Evolutionary conservation across 2,113 vertebrate species (phyloP), one percentile per base, ranked within the genome.

Genomic region (Galeopterus variegatus): DNA sequence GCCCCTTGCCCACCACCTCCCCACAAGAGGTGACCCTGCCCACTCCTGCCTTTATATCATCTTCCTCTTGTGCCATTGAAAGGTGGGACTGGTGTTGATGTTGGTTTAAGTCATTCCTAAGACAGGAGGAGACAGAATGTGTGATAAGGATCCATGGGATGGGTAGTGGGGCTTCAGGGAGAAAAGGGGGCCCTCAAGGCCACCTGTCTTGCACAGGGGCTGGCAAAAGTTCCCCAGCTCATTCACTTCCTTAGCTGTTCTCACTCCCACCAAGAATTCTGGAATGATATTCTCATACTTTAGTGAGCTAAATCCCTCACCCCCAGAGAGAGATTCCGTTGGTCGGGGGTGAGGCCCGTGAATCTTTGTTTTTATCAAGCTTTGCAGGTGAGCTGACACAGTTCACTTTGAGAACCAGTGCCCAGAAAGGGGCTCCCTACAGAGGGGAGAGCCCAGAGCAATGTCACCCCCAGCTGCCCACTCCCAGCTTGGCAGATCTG

Each of bases 1-100:
- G 58, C 45, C 21, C 62, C 33, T 41, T 52, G 67, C n/a, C 79
- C 67, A 50, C 50, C 17, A 3, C 9, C 12, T 19, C 62, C 82
- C 72, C 12, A 1, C 15, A 17, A 48, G n/a, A 62, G 50, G 60
- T 21, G 31, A 41, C 8, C 36, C 18, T 0, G 41, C 33, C 83
- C 33, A 8, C 31, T 1, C 58, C 96, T 64, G 97, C 97, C 95
- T 95, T 45, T 6, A 3, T 1, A 18, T 96, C 82, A 11, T 95
- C 48, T 17, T 95, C 88, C 6, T 94, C 84, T 26, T 73, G 64
- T 19, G 18, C 3, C n/a, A 14, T 5, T 9, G 18, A 45, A 56
- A 17, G 8, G 3, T 33, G 54, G 15, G 48, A 8, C 73, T 52
- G 23, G 1, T 48, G 26, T n/a, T 54, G 21, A 1, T 36, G 28